Conservation (phyloP, 2,888 invertebrate genomes). For the Pasiphila rectangulata region DNA sequence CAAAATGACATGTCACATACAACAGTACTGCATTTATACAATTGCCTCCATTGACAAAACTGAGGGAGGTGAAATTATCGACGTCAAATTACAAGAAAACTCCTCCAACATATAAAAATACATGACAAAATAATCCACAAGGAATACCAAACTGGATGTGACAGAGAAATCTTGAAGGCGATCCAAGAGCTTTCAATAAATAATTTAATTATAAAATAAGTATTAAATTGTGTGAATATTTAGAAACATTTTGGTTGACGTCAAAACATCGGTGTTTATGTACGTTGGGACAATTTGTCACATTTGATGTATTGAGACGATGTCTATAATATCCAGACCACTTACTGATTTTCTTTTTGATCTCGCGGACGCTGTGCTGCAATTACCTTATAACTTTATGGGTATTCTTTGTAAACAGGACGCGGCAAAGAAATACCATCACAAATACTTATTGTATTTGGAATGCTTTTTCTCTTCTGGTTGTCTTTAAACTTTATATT, state of each 20-base stretch:
- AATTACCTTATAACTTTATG: slow-evolving; percentile 34
- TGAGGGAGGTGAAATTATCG: slow-evolving; percentile 56
- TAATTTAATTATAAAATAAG: slow-evolving; percentile 39
- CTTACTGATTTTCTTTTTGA: slow-evolving; percentile 40
- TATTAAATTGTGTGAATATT: slow-evolving; percentile 39
- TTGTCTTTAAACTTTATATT: neutral
- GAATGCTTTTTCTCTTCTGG: neutral
- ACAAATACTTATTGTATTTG: neutral
- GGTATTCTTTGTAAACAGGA: slow-evolving; percentile 29
- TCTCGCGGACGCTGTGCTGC: slow-evolving; percentile 32
- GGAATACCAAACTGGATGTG: slow-evolving; percentile 38
- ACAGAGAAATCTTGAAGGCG: slow-evolving; percentile 32
- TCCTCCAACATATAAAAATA: slow-evolving; percentile 46
- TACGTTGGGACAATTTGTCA: slow-evolving; percentile 48
- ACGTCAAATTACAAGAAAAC: slow-evolving; percentile 60
- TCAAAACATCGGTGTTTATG: slow-evolving; percentile 46
- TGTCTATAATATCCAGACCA: slow-evolving; percentile 38
- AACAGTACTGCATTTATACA: slow-evolving; percentile 55
- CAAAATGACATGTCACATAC: slow-evolving; percentile 59
- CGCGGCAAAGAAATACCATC: slow-evolving; percentile 9
- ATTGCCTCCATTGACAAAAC: slow-evolving; percentile 60
- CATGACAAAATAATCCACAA: slow-evolving; percentile 42
- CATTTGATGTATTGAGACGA: slow-evolving; percentile 36
- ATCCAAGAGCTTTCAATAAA: slow-evolving; percentile 40
- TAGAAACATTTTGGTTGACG: slow-evolving; percentile 43